Evolutionary conservation across 2,888 invertebrate species (phyloP).

Genomic region (Nemapogon koenigi): DNA sequence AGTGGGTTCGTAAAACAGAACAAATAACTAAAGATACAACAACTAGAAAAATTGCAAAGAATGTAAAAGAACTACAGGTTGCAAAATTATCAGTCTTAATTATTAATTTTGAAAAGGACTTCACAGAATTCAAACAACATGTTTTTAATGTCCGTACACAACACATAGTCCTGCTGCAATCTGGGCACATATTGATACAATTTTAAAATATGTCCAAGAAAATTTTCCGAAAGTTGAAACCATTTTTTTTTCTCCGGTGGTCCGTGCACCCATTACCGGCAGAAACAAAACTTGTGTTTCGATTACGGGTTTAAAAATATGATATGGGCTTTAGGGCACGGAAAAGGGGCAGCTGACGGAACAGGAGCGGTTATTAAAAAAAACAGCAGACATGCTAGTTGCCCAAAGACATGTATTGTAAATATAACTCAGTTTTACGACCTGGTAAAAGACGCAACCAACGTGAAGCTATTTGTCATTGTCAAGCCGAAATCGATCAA

Average conservation of each 20-base stretch:
- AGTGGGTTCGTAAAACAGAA: constrained; percentile 5
- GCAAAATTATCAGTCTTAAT: constrained; percentile 2
- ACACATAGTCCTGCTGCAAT: constrained; percentile 4
- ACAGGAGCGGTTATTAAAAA: constrained; percentile 15
- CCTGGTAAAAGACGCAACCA: constrained; percentile 7
- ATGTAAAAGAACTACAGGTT: constrained; percentile 5
- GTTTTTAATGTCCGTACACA: constrained; percentile 4
- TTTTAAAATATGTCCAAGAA: constrained; percentile 3
- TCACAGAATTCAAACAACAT: constrained; percentile 3
- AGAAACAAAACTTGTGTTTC: constrained; percentile 1
- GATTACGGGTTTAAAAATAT: constrained; percentile 4
- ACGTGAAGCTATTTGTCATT: constrained; percentile 4
- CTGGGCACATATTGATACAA: constrained; percentile 2
- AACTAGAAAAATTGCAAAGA: constrained; percentile 4
- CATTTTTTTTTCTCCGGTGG: constrained; percentile 9
- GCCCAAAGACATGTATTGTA: not conserved
- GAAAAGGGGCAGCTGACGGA: constrained; percentile 18
- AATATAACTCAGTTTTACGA: constrained; percentile 8
- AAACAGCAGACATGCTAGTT: constrained; percentile 1
- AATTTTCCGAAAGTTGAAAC: not conserved
- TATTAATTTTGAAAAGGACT: constrained; percentile 4
- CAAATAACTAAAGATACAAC: not conserved
- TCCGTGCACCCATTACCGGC: constrained; percentile 13
- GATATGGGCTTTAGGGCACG: constrained; percentile 16
- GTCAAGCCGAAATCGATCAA: not conserved